Evolutionary conservation across 1,140 invertebrate genomes (phyloP).

Genomic region (Hydropsyche tenuis): DNA sequence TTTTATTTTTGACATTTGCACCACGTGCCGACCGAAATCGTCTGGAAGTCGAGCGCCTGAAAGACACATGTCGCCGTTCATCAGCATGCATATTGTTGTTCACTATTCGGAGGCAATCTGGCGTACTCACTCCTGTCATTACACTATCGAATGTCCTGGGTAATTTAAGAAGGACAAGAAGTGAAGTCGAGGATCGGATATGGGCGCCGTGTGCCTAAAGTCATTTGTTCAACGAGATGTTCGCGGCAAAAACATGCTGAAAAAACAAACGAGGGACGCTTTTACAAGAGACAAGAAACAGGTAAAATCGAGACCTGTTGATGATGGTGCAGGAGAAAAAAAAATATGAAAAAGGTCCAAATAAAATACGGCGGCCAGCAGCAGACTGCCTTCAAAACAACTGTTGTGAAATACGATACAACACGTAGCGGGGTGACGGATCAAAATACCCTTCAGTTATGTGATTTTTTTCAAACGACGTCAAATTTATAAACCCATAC

Average conservation of each 20-base stretch:
- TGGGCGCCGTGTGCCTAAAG: neutral
- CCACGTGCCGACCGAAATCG: slow-evolving; percentile 1
- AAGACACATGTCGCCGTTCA: too few species aligned
- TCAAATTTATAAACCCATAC: too few species aligned
- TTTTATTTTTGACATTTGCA: neutral
- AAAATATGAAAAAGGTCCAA: slow-evolving; percentile 1
- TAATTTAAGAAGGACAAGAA: slow-evolving; percentile 18
- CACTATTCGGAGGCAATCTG: neutral
- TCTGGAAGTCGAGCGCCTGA: too few species aligned
- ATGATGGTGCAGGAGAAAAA: neutral
- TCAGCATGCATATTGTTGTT: too few species aligned
- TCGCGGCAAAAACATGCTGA: neutral
- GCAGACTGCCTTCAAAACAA: slow-evolving; percentile 16
- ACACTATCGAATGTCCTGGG: slow-evolving; percentile 6
- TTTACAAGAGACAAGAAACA: neutral
- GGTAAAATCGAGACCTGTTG: slow-evolving; percentile 3
- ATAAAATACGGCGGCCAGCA: neutral
- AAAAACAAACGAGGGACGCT: neutral
- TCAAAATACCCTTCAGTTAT: neutral
- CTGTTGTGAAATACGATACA: slow-evolving; percentile 33
- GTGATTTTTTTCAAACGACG: neutral
- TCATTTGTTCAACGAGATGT: slow-evolving; percentile 30
- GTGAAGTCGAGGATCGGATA: neutral
- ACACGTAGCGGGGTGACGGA: neutral
- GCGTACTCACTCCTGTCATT: slow-evolving; percentile 1